Percentiles rank a stretch among this genome's conserved stretches.
These are phyloP conservation scores for Procambarus virginalis DNA, from an alignment of 1,140 invertebrate species.

Conservation along the genomic window DNA sequence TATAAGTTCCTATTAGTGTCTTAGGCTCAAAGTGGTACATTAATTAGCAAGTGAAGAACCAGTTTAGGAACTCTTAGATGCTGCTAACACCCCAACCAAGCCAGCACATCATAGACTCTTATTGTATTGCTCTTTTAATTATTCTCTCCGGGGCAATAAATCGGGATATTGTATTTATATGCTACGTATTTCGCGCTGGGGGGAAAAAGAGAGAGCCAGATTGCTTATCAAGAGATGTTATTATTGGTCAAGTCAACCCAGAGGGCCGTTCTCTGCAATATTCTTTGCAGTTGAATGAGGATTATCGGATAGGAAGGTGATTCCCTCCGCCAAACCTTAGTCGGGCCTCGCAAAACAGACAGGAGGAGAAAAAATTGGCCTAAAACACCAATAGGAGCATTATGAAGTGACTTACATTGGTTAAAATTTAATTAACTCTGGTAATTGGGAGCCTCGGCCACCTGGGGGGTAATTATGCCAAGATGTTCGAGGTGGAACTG, in stretches of 20 bases:
- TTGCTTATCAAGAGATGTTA: not conserved
- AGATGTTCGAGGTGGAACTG: not conserved
- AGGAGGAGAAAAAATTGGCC: not conserved
- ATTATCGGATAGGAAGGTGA: not conserved
- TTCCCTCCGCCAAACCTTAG: not conserved
- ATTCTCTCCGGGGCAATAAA: not conserved
- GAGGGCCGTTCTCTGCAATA: not conserved
- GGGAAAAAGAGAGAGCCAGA: not conserved
- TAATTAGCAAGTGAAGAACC: not conserved
- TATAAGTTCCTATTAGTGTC: not conserved
- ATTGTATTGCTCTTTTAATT: not conserved
- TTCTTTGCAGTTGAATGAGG: not conserved
- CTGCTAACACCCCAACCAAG: too few species aligned
- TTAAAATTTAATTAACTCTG: not conserved
- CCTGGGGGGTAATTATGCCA: not conserved
- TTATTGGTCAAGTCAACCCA: not conserved
- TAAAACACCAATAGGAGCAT: not conserved
- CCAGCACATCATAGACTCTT: too few species aligned
- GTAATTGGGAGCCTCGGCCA: not conserved
- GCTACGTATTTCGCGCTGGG: not conserved
- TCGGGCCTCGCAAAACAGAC: not conserved
- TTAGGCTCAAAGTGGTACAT: not conserved
- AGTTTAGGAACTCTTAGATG: not conserved
- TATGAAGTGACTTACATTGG: not conserved
- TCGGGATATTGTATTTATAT: not conserved